A percentile compares a stretch with the other conserved stretches of the same genome.
These are phyloP conservation scores for Epinotia nisella DNA, from an alignment of 2,888 invertebrate genomes.

Conservation along the genomic window DNA sequence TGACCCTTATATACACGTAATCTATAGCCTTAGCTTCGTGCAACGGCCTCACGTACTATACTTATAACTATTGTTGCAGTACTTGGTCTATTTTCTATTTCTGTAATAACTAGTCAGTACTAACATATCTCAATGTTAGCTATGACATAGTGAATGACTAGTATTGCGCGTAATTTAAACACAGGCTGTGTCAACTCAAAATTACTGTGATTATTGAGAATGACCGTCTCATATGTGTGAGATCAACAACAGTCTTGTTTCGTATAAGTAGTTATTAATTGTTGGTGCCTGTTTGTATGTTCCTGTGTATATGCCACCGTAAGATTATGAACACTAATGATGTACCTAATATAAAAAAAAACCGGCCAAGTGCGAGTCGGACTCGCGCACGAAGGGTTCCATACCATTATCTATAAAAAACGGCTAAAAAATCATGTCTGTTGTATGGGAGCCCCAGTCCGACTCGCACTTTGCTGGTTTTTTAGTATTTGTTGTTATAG, in stretches of 20 bases:
- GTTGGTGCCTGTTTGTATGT: too few relatives aligned
- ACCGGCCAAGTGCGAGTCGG: too few relatives aligned
- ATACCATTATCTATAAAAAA: too few relatives aligned
- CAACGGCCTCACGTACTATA: constrained; percentile 2
- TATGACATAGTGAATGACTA: constrained; percentile 13
- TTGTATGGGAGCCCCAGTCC: too few relatives aligned
- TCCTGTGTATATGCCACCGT: too few relatives aligned
- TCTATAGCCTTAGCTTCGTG: neutral
- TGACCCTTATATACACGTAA: neutral
- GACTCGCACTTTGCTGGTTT: too few relatives aligned
- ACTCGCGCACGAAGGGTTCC: too few relatives aligned
- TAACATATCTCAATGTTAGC: constrained; percentile 18
- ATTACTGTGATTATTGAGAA: neutral
- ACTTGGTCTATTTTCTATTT: constrained; percentile 17
- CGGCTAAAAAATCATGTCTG: too few relatives aligned
- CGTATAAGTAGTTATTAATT: too few relatives aligned
- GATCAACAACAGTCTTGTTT: neutral
- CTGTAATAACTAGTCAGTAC: neutral
- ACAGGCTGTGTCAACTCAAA: neutral
- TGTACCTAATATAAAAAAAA: too few relatives aligned
- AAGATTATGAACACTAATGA: too few relatives aligned
- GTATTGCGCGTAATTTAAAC: neutral
- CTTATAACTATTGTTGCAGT: neutral
- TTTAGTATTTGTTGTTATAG: too few relatives aligned
- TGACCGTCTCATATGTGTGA: neutral